Evolutionary conservation across 2,888 invertebrate species (phyloP), one percentile per base, ranked within the genome.

Genomic region (Leptopilina myrica): DNA sequence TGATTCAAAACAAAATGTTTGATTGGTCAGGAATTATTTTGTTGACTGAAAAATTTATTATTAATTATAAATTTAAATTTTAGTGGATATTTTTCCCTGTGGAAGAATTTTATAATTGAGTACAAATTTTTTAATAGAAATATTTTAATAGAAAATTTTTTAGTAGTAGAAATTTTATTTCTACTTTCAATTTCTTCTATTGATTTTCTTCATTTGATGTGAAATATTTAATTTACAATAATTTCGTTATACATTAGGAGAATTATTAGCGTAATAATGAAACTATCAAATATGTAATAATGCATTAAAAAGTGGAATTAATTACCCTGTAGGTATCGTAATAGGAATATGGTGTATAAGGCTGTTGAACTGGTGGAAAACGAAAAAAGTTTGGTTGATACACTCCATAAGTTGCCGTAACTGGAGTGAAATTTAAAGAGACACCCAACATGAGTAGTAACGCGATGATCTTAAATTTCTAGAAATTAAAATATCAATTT

Each of bases 241-340:
- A 20, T 26, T 62, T 62, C 62, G 9, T 20, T 62, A 62, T 5
- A 33, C 3, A 62, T 62, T 62, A 62, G 62, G 8, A 8, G 43
- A 62, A 20, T 62, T 62, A 62, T 62, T 62, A 15, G 9, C 62
- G 62, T 20, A 62, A 62, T 7, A 8, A n/a, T 15, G 7, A 7
- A 20, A 7, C 7, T 20, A 20, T 62, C 8, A 62, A 15, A 53
- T 26, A 8, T 14, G 43, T 43, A 43, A 69, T 49, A 49, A 4
- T 46, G 20, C 12, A 26, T 8, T 8, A 53, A 53, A 69, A 69
- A 53, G 12, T 1, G 14, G n/a, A 8, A 53, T 26, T 53, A 69
- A 49, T 69, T 33, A 69, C 69, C 69, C 49, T 69, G 26, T 46
- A 53, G 26, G 26, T 46, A 26, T 69, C 69, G 12, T 69, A 69